Percentiles rank a stretch among this genome's conserved stretches.
These are phyloP conservation scores for Arion vulgaris DNA, from an alignment of 1,140 invertebrate genomes.

Conservation along the genomic window DNA sequence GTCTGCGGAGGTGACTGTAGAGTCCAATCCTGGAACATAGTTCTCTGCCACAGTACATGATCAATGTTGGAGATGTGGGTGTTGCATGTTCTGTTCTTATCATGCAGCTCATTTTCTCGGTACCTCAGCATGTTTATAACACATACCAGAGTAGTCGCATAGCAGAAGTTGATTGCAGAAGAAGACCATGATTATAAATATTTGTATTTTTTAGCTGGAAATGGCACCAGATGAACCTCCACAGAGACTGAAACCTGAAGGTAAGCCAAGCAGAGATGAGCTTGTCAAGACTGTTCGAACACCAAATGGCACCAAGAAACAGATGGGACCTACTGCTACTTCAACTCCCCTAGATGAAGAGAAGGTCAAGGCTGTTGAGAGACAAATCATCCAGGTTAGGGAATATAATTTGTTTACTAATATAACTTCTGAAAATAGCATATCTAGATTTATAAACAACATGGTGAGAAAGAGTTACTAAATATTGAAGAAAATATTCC, in stretches of 20 bases:
- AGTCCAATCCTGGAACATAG: no score
- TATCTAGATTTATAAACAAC: no score
- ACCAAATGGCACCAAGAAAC: slow-evolving; percentile 25
- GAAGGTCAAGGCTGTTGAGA: slow-evolving; percentile 14
- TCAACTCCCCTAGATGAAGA: slow-evolving; percentile 63
- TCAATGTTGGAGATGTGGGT: no score
- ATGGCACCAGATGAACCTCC: slow-evolving; percentile 50
- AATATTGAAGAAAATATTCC: no score
- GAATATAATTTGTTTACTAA: not conserved
- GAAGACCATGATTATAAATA: not conserved
- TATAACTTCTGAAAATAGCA: not conserved
- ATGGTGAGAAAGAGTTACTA: no score
- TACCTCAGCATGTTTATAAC: no score
- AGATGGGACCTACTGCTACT: slow-evolving; percentile 54
- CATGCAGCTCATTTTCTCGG: no score
- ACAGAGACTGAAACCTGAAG: slow-evolving; percentile 45
- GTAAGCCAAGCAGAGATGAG: slow-evolving; percentile 25
- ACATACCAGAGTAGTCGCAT: no score
- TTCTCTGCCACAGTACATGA: no score
- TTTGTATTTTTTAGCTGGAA: slow-evolving; percentile 41
- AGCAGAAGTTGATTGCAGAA: no score
- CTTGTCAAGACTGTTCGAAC: slow-evolving; percentile 31
- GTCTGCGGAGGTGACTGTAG: no score
- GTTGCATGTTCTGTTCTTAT: no score
- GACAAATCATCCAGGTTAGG: slow-evolving; percentile 5